phyloP scores from a whole-genome alignment of 2,113 vertebrate genomes.

The Lampris incognitus region DNA sequence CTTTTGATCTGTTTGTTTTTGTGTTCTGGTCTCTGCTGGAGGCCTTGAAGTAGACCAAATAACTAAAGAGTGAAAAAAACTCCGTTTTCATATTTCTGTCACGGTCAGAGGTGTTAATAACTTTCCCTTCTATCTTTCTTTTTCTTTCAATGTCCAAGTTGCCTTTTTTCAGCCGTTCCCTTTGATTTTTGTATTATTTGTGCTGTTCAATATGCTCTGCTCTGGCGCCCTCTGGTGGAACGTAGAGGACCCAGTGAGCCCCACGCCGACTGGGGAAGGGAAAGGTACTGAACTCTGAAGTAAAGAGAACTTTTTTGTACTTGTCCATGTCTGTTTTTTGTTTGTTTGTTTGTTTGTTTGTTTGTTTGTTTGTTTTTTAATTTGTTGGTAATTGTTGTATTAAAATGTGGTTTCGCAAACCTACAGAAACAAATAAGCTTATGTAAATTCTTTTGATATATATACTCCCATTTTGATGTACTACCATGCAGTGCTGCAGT shows the following conservation, averaged over 20 bases:
- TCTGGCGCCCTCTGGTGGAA: slow-evolving; percentile 79
- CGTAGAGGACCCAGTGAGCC: slow-evolving; percentile 60
- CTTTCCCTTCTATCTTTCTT: slow-evolving; percentile 58
- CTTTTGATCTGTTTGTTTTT: slow-evolving; percentile 71
- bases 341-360: slow-evolving; percentile 47
- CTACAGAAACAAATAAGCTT: slow-evolving; percentile 26
- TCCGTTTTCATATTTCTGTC: slow-evolving; percentile 70
- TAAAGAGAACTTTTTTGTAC: slow-evolving; percentile 80
- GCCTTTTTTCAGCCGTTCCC: slow-evolving; percentile 77
- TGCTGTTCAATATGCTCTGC: slow-evolving; percentile 81
- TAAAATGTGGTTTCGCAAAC: slow-evolving; percentile 67
- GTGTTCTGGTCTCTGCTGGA: slow-evolving; percentile 71
- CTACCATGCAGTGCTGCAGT: no score
- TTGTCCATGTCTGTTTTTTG: slow-evolving; percentile 64
- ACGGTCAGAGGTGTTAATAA: slow-evolving; percentile 72
- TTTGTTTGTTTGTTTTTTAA: slow-evolving; percentile 44
- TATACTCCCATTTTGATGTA: no score
- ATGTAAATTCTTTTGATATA: slow-evolving; percentile 33
- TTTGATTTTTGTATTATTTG: slow-evolving; percentile 78
- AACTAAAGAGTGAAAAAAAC: slow-evolving; percentile 71
- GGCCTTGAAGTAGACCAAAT: slow-evolving; percentile 84
- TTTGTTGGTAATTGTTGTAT: slow-evolving; percentile 61
- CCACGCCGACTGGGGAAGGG: slow-evolving; percentile 60
- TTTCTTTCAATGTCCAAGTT: slow-evolving; percentile 78
- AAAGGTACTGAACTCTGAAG: slow-evolving; percentile 82